Base-by-base conservation (phyloP, 1,140 invertebrate genomes). In the Spodoptera litura region DNA sequence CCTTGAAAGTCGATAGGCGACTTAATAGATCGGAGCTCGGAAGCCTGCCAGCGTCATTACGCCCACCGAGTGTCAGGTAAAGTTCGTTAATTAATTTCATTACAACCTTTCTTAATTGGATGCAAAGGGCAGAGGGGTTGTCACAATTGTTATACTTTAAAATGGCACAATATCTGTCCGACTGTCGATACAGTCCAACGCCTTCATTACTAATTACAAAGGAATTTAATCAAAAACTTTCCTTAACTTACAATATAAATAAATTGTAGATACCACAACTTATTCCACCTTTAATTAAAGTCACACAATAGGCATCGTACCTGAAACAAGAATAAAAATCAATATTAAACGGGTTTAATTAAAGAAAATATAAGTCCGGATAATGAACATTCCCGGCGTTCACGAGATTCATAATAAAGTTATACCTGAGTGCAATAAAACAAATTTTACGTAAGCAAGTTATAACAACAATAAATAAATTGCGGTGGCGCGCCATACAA, bases 381-480 rank as follows among this genome's bases (percentile, higher is more conserved):
- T 66, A 51, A 44, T 44, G 38, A 20, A 25, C 38, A 9, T 35
- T 25, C 25, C n/a, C 25, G 31, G 13, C 61, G 20, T 49, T 8
- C 55, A 59, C 49, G 56, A 31, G 44, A 61, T 58, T 66, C 59
- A 77, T 68, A 77, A 66, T 61, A n/a, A 77, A 66, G n/a, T 68
- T 58, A 66, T 58, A 64, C 27, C 62, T 44, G 61, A 77, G 59
- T 56, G 59, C 68, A 73, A 79, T 79, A 79, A 79, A 77, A 66
- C 78, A 64, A 52, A 73, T 73, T 79, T 64, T 55, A 58, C 58
- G 66, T 55, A 70, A 75, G 73, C 38, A 73, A 81, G 76, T 75
- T 78, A 78, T 49, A 74, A 74, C 55, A 59, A 78, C 64, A 59
- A 79, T 70, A 80, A 80, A 80, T 83, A 80, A 80, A 79, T 81